Evolutionary conservation across 2,797 vertebrate genomes (phyloP).

Genomic region (Thamnophis elegans): DNA sequence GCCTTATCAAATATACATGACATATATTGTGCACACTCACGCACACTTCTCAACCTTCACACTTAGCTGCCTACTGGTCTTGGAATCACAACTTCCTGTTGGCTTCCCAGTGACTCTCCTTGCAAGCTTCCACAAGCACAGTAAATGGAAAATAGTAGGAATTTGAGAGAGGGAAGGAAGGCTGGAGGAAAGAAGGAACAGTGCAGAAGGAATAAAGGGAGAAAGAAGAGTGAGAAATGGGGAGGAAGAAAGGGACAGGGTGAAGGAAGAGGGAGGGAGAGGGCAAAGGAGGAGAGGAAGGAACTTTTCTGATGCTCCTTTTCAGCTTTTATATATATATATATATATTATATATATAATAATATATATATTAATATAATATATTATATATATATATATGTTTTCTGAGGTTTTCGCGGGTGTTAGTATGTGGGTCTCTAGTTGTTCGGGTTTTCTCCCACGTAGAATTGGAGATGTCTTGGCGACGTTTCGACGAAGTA

Average conservation of each 20-base stretch:
- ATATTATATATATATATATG: no score
- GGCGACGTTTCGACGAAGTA: no score
- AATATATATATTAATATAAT: no score
- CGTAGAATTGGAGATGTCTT: no score
- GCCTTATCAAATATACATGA: not conserved
- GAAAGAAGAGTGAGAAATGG: not conserved
- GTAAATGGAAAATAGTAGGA: not conserved
- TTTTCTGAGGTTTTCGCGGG: no score
- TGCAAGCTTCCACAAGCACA: not conserved
- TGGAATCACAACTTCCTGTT: not conserved
- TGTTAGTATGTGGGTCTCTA: no score
- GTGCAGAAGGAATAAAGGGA: not conserved
- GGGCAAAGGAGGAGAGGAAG: not conserved
- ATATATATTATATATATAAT: no score
- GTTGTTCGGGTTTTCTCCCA: no score
- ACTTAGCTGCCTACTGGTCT: not conserved
- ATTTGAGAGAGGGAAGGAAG: not conserved
- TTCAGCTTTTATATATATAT: not conserved
- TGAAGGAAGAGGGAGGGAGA: not conserved
- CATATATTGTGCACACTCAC: not conserved
- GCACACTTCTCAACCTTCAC: not conserved
- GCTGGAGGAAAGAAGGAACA: not conserved
- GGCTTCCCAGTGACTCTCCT: not conserved
- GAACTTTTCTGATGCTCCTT: not conserved
- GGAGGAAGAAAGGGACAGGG: not conserved